Conservation (phyloP, 2,797 vertebrate species). For the Micrastur ruficollis region DNA sequence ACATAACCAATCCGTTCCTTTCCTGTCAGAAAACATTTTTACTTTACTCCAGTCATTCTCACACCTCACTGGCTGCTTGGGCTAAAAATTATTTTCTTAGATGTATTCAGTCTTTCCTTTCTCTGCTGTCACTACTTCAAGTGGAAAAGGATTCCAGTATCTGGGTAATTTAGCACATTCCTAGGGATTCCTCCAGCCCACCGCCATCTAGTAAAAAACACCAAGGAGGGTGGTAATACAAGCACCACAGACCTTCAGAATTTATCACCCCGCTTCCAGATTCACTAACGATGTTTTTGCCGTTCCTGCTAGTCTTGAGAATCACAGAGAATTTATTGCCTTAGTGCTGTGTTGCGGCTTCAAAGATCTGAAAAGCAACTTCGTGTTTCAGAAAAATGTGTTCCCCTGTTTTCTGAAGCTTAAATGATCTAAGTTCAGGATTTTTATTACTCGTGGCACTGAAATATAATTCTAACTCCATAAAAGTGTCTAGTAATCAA, state of each 20-base stretch:
- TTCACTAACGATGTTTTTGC: background rate
- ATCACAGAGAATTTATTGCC: background rate
- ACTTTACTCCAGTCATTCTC: slow-evolving; percentile 24
- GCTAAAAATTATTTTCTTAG: background rate
- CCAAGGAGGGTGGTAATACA: background rate
- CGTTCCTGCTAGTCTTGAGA: background rate
- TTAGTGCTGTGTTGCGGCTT: background rate
- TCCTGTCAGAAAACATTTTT: slow-evolving; percentile 37
- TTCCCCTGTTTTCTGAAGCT: background rate
- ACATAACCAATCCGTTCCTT: slow-evolving; percentile 12
- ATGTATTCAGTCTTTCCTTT: background rate
- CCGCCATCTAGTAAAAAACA: background rate
- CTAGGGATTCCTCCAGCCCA: background rate
- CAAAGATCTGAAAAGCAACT: background rate
- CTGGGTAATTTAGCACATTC: background rate
- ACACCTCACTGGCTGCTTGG: slow-evolving; percentile 6
- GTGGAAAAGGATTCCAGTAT: background rate
- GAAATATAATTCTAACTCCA: background rate
- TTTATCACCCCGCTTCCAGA: background rate
- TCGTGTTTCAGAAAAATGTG: background rate
- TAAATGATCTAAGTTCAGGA: background rate
- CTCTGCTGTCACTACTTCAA: background rate
- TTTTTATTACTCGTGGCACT: background rate
- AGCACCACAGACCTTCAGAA: background rate
- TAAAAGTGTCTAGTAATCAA: background rate